phyloP scores from a whole-genome alignment of 2,888 invertebrate genomes.

The Geotrupes spiniger region DNA sequence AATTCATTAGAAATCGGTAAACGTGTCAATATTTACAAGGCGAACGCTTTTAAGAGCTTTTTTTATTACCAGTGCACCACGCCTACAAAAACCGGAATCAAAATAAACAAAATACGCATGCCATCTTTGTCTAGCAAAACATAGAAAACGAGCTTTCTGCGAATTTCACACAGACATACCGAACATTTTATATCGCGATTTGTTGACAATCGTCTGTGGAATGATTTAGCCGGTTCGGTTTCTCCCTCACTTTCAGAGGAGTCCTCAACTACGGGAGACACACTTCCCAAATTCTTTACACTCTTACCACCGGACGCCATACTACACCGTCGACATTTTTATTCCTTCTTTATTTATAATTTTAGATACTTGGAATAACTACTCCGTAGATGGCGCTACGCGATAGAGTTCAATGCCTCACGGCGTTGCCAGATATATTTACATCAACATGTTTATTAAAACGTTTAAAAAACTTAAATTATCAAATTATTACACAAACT shows the following conservation, averaged over 20 bases:
- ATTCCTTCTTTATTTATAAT: slow-evolving; percentile 27
- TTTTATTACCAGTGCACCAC: slow-evolving; percentile 24
- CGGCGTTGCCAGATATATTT: slow-evolving; percentile 2
- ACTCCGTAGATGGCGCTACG: slow-evolving; percentile 18
- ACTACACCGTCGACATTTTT: slow-evolving; percentile 29
- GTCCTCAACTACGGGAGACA: slow-evolving; percentile 52
- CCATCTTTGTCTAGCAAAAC: slow-evolving; percentile 33
- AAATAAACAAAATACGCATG: slow-evolving; percentile 36
- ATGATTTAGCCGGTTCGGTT: slow-evolving; percentile 71
- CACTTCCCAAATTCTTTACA: slow-evolving; percentile 44
- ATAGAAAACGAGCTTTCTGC: slow-evolving; percentile 26
- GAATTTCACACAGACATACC: slow-evolving; percentile 56
- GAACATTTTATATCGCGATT: slow-evolving; percentile 78
- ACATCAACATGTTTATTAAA: too few relatives aligned
- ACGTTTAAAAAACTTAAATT: too few relatives aligned
- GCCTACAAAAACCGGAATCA: slow-evolving; percentile 30
- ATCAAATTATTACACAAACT: too few relatives aligned
- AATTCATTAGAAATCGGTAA: background rate
- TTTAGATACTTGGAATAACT: slow-evolving; percentile 11
- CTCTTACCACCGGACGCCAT: slow-evolving; percentile 46
- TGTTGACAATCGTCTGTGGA: slow-evolving; percentile 77
- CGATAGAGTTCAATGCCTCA: slow-evolving; percentile 22
- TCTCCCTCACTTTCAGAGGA: slow-evolving; percentile 82
- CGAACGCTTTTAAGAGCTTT: slow-evolving; percentile 14
- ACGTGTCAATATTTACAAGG: slow-evolving; percentile 19